Evolutionary conservation across 2,888 invertebrate species (phyloP).

Genomic region (Agriopis marginaria): DNA sequence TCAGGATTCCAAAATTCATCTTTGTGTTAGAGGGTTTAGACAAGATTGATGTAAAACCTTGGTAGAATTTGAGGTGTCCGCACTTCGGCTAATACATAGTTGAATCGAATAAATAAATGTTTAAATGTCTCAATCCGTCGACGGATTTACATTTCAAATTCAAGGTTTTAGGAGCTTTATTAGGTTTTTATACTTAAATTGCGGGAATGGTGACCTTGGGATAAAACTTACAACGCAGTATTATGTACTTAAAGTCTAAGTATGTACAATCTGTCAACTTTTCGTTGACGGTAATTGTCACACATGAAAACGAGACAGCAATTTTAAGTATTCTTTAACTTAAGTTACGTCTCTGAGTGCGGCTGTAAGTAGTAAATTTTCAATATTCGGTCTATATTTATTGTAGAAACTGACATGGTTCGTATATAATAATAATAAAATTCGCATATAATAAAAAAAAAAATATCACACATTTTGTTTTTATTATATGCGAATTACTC

Average conservation of each 20-base stretch:
- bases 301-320: too few species aligned
- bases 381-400: background rate
- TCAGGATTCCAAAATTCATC: slow-evolving; percentile 20
- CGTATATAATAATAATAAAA: too few species aligned
- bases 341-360: too few species aligned
- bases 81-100: slow-evolving; percentile 55
- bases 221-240: slow-evolving; percentile 46
- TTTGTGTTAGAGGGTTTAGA: slow-evolving; percentile 29
- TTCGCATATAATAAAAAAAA: too few species aligned
- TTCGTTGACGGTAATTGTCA: too few species aligned
- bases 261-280: too few species aligned
- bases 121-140: slow-evolving; percentile 63
- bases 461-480: too few species aligned
- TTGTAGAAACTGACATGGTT: too few species aligned
- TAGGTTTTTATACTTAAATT: slow-evolving; percentile 65
- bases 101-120: slow-evolving; percentile 68
- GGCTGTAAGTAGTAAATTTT: background rate
- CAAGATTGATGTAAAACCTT: slow-evolving; percentile 52
- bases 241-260: slow-evolving; percentile 36
- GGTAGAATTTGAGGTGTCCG: slow-evolving; percentile 52
- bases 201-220: slow-evolving; percentile 50
- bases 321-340: too few species aligned
- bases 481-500: too few species aligned
- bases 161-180: slow-evolving; percentile 65
- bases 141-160: slow-evolving; percentile 75